Evolutionary conservation across 2,113 vertebrate genomes (phyloP), one percentile per base, ranked within the genome.

Genomic region (Plecotus auritus): DNA sequence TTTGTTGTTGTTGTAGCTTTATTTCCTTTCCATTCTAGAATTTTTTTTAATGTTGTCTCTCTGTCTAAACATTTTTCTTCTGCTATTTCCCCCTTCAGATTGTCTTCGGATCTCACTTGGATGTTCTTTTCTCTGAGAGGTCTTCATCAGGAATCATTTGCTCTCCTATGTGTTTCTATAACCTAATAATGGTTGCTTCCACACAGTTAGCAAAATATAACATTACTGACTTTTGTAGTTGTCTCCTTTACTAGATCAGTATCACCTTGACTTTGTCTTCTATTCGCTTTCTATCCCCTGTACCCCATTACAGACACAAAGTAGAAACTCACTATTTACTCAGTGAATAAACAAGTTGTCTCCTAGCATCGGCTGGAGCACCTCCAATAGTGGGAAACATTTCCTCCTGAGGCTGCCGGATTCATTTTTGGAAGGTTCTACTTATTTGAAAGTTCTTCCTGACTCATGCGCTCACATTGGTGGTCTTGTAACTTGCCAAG

Each of bases 401-500:
- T 59, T 90, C 70, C 42, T 77, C 64, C 87, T 20, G 47, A 91
- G 40, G 61, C 12, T 78, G 20, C 23, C 0, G 0, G 80, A 74
- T 89, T 54, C 83, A 76, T 67, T 91, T 93, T 64, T 83, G 47
- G 64, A 82, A 95, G 61, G 5, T 23, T 83, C 18, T 95, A 14
- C 20, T 70, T 73, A 16, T 70, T 67, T 73, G 73, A 37, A 92
- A 88, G 7, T 49, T 90, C 56, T 94, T 49, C 14, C 7, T 84
- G 78, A 94, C 93, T 64, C 85, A 88, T 74, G 70, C 88, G 45
- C 56, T 64, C 61, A 95, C 94, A 78, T 86, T 28, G 73, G 30
- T 86, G 32, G 59, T 83, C 13, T 9, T 70, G 20, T 51, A 76
- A 93, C 47, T 89, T 94, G 89, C 49, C 23, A 77, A 80, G 51